Evolutionary conservation across 2,797 vertebrate genomes (phyloP), one percentile per base, ranked within the genome.

Genomic region (Xyrichtys novacula): DNA sequence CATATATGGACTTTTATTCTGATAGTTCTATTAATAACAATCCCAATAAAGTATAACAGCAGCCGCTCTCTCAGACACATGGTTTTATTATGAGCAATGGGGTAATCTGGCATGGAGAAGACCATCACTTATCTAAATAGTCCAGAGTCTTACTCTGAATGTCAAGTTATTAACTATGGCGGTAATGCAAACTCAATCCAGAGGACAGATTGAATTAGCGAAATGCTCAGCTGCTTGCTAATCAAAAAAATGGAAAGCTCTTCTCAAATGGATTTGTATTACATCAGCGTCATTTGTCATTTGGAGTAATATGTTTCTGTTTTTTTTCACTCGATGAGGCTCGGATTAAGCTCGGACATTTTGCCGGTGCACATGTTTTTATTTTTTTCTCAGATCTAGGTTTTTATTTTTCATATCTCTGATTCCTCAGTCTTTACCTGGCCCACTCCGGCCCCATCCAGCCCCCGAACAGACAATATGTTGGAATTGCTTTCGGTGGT

Each of bases 11-110:
- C 67, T 53, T 67, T 56, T 48, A 52, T 66, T 65, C 59, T 71
- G 74, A 82, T 79, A 48, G 80, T 87, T 71, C 74, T 82, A 91
- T 92, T 90, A 91, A 91, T 93, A 91, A 90, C 83, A 88, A 81
- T 89, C 71, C 55, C 74, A 77, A 64, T 87, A 82, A 87, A 83
- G 84, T 86, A 80, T 77, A 89, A 81, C 68, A 48, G 81, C 46
- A 16, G 61, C 20, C 47, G 68, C 43, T 78, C 56, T 64, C 62
- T 81, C 17, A 86, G 81, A 88, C 70, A 42, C 47, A 25, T 56
- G 68, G 78, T 49, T 91, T 92, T 91, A 93, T 92, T 83, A 87
- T 91, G 92, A 93, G 84, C 71, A 86, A 93, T 92, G 84, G 86
- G 78, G 71, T 76, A 81, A 82, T 92, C 93, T 92, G 85, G 84